Base-by-base conservation (phyloP, 2,888 invertebrate species). In the Baccha elongata region DNA sequence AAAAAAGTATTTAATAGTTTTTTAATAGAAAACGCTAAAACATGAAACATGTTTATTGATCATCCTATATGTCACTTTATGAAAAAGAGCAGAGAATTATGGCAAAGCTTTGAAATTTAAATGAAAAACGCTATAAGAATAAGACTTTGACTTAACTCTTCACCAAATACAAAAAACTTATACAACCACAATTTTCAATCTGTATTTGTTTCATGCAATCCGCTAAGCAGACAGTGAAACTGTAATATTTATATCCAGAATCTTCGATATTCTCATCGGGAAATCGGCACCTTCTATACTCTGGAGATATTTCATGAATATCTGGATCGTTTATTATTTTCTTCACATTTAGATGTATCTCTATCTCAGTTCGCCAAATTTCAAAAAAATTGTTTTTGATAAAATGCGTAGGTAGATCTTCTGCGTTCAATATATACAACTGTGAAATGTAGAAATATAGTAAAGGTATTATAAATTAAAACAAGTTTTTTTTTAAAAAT, bases 251-350 rank as follows among this genome's bases (percentile, higher is more conserved):
- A 86, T 94, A 94, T 0, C 93, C 88, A 2, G 93, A 92, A 7
- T 92, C 89, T 55, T 92, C 89, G 13, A 93, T 92, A 0, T 87
- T 71, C 88, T 96, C 96, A 50, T 93, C 90, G 32, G 93, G 91
- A 87, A 95, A 96, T n/a, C 93, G 92, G 86, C 96, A 96, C 37
- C 93, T 93, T 13, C 96, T 92, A 85, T 94, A 93, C 19, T 91
- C 87, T 0, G 93, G 90, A 0, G 92, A 91, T 0, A 94, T 92
- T 35, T 93, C 92, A 1, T 91, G 91, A 1, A 94, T 92, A 80
- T 93, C 92, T 0, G 92, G 92, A 87, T 95, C 94, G 87, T 95
- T 95, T 52, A 93, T 93, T 84, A 94, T 94, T 86, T 93, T 91
- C 37, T 92, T 89, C 5, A 92, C 89, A 53, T 91, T 88, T n/a